These are phyloP conservation scores for Poecile montanus DNA, from an alignment of 2,797 vertebrate genomes.

Conservation along the genomic window DNA sequence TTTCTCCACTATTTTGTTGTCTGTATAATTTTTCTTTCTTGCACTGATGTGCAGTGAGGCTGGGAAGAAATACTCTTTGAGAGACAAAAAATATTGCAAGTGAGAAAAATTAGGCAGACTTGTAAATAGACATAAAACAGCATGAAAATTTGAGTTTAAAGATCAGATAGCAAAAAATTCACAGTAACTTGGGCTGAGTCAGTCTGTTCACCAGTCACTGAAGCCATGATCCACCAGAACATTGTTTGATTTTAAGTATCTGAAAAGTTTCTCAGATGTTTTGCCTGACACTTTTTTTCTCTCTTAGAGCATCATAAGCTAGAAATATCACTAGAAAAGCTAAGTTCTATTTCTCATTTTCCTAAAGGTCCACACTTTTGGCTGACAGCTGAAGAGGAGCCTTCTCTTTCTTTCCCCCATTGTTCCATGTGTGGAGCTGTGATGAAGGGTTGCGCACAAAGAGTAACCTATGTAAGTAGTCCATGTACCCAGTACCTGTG, in stretches of 20 bases:
- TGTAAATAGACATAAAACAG: background rate
- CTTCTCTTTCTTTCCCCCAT: background rate
- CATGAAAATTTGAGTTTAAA: background rate
- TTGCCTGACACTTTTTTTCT: background rate
- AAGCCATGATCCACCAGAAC: background rate
- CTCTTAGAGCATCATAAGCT: background rate
- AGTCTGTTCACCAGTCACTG: background rate
- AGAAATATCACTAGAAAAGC: background rate
- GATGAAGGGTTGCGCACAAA: background rate
- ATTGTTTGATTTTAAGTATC: background rate
- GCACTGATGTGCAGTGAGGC: background rate
- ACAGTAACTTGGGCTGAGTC: background rate
- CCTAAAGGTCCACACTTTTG: background rate
- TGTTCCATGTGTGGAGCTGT: background rate
- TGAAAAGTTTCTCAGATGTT: background rate
- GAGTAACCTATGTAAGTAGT: background rate
- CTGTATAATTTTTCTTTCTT: background rate
- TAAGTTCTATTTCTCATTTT: background rate
- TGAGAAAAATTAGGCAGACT: background rate
- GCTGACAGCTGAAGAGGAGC: background rate
- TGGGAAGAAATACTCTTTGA: background rate
- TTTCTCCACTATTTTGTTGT: background rate
- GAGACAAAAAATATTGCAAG: background rate
- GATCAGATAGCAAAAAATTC: background rate
- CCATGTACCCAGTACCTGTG: background rate